Percentiles rank a stretch among this genome's conserved stretches.
These are phyloP conservation scores for Thermophis baileyi DNA, from an alignment of 2,113 vertebrate species.

Conservation along the genomic window DNA sequence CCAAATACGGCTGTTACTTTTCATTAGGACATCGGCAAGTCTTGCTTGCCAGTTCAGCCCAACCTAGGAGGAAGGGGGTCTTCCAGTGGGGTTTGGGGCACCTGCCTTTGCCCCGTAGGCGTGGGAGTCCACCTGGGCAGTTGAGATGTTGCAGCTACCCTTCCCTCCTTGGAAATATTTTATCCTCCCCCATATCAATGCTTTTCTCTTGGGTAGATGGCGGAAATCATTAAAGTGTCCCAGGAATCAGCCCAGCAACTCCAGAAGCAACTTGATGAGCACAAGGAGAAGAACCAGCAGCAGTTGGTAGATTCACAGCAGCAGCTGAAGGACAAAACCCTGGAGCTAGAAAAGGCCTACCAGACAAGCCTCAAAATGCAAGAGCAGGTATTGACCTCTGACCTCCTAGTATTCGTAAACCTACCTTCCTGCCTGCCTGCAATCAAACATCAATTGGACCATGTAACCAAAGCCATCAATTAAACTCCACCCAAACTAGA, in stretches of 20 bases:
- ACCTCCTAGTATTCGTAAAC: not conserved
- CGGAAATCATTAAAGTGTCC: conserved; percentile 81
- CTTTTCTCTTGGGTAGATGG: conserved; percentile 75
- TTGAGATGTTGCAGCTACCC: not conserved
- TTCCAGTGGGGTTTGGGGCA: not conserved
- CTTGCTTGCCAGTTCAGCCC: not conserved
- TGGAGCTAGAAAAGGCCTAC: conserved; percentile 82
- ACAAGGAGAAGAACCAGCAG: conserved; percentile 86
- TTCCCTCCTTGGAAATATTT: not conserved
- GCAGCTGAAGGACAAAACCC: conserved; percentile 82
- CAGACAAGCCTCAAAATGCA: conserved; percentile 74
- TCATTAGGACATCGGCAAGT: not conserved
- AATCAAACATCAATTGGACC: not conserved
- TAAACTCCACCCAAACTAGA: not conserved
- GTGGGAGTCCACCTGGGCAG: too few species aligned
- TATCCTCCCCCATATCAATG: too few species aligned
- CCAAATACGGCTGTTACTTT: not conserved
- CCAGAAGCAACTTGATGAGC: conserved; percentile 90
- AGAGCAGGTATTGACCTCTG: conserved; percentile 79
- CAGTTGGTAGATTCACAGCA: conserved; percentile 84
- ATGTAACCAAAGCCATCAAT: not conserved
- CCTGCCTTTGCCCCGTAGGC: not conserved
- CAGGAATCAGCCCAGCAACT: conserved; percentile 83
- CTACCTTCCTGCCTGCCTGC: not conserved
- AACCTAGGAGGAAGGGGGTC: too few species aligned